A percentile compares a stretch with the other conserved stretches of the same genome.
Evolutionary conservation across 1,140 invertebrate species (phyloP).

Genomic region (Drosophila simulans): DNA sequence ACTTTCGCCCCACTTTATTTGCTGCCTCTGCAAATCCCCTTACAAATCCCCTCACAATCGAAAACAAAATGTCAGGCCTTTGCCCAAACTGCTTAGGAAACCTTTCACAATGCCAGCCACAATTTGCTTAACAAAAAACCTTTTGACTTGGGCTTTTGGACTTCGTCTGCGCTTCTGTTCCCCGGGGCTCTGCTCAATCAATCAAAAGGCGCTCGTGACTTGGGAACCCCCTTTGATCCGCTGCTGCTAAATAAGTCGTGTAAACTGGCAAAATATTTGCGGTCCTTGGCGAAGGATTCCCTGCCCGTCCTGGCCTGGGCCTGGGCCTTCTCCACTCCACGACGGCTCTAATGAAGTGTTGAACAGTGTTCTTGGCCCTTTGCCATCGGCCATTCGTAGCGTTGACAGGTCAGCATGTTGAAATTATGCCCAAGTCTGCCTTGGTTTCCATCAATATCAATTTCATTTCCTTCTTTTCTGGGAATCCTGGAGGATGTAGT

Average conservation of each 20-base stretch:
- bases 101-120: constrained; percentile 51
- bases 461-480: constrained; percentile 41
- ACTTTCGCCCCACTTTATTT: background rate
- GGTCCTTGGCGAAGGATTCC: constrained; percentile 9
- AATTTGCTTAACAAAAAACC: constrained; percentile 82
- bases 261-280: constrained; percentile 75
- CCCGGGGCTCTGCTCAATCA: constrained; percentile 60
- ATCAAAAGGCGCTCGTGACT: constrained; percentile 72
- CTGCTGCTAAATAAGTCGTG: constrained; percentile 71
- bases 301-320: background rate
- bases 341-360: constrained; percentile 75
- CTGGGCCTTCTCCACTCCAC: background rate
- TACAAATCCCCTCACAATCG: constrained; percentile 52
- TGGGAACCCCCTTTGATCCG: constrained; percentile 40
- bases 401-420: constrained; percentile 51
- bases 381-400: constrained; percentile 6
- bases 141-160: constrained; percentile 64
- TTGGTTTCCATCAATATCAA: constrained; percentile 65
- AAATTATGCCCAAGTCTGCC: constrained; percentile 55
- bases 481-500: background rate
- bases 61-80: constrained; percentile 63
- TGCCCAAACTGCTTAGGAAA: background rate
- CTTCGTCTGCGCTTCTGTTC: constrained; percentile 2
- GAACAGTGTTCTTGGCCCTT: constrained; percentile 27
- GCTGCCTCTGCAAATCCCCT: constrained; percentile 21